Conservation (phyloP, 1,140 invertebrate species). For the Euura lappo region DNA sequence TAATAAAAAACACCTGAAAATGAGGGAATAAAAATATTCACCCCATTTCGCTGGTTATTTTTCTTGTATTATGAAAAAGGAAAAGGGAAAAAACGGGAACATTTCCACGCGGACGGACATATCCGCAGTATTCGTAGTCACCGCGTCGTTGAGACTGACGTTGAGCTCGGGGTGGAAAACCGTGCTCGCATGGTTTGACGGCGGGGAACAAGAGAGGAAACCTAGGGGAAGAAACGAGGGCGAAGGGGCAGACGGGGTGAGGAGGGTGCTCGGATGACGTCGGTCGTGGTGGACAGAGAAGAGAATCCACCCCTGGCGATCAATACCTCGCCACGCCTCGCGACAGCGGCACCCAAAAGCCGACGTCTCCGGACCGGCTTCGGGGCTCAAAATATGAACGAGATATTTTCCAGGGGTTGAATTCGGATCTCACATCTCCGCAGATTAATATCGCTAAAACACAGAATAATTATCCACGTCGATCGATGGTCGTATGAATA, state of each 20-base stretch:
- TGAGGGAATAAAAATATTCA: no score
- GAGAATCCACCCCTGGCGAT: conserved; percentile 51
- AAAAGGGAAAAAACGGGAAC: no score
- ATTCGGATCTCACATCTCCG: not conserved
- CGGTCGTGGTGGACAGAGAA: conserved; percentile 36
- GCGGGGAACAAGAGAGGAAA: conserved; percentile 19
- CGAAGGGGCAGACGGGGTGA: conserved; percentile 30
- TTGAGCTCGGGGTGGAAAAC: not conserved
- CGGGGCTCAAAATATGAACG: conserved; percentile 15
- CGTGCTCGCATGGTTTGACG: not conserved
- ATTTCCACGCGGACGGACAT: no score
- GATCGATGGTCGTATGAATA: no score
- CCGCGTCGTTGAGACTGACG: not conserved
- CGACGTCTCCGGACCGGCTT: conserved; percentile 39
- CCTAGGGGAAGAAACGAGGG: conserved; percentile 23
- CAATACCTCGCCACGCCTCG: conserved; percentile 58
- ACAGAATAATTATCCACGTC: no score
- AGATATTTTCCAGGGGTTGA: not conserved
- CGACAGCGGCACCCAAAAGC: conserved; percentile 46
- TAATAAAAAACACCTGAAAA: no score
- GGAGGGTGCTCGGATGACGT: conserved; percentile 49
- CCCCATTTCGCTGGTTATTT: no score
- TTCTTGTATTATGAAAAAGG: no score
- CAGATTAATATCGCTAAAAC: no score
- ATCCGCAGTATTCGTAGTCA: not conserved